These are phyloP conservation scores for Camponotus floridanus DNA, from an alignment of 1,140 invertebrate genomes.

Conservation along the genomic window DNA sequence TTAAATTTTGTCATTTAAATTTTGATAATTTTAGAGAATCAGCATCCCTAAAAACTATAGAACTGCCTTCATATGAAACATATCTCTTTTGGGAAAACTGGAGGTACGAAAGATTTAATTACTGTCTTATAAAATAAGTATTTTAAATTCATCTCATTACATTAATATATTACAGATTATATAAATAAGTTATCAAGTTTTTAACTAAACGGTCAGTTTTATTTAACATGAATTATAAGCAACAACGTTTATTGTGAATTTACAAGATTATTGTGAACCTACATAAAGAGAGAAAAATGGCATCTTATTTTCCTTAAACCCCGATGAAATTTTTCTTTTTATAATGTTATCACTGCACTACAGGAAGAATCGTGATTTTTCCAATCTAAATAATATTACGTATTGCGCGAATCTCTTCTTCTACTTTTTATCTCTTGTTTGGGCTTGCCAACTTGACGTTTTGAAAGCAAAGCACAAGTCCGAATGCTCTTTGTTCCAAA, in stretches of 20 bases:
- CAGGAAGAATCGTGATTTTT: neutral
- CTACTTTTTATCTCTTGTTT: neutral
- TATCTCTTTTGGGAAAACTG: too few species aligned
- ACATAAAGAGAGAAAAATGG: neutral
- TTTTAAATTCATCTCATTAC: neutral
- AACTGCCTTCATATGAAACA: too few species aligned
- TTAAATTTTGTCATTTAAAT: too few species aligned
- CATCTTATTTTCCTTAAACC: slow-evolving; percentile 4
- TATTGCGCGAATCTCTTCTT: neutral
- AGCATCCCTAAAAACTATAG: too few species aligned
- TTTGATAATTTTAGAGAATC: too few species aligned
- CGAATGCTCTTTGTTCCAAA: neutral
- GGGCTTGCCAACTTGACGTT: too few species aligned
- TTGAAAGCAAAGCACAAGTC: neutral
- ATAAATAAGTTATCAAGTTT: neutral
- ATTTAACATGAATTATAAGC: neutral
- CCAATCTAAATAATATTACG: neutral
- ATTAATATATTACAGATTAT: neutral
- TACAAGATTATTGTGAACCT: neutral
- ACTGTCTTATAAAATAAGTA: too few species aligned
- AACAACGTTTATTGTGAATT: neutral
- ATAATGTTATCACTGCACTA: neutral
- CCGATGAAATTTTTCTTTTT: slow-evolving; percentile 16
- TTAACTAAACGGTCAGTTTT: neutral
- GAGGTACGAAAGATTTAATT: too few species aligned